These are phyloP conservation scores for Lasioglossum figueresi DNA, from an alignment of 2,888 invertebrate species.

Conservation along the genomic window DNA sequence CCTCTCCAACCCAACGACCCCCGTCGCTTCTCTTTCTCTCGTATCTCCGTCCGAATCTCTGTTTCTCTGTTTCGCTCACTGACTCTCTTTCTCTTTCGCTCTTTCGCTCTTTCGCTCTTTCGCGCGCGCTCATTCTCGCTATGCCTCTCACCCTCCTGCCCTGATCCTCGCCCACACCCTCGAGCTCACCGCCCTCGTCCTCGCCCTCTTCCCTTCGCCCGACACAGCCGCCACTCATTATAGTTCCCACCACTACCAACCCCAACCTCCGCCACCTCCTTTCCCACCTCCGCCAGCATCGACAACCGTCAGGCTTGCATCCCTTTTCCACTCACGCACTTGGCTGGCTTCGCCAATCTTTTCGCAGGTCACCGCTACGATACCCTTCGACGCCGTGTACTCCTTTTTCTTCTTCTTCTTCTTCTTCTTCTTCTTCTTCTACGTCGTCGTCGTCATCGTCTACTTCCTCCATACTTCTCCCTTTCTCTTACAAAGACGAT, in stretches of 20 bases:
- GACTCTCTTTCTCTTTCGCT: background rate
- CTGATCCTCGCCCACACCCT: slow-evolving; percentile 43
- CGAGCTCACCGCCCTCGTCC: slow-evolving; percentile 56
- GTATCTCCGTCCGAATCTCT: background rate
- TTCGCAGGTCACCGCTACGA: slow-evolving; percentile 64
- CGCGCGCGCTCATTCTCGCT: slow-evolving; percentile 40
- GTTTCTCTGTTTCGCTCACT: background rate
- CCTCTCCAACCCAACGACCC: slow-evolving; percentile 1
- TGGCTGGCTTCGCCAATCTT: slow-evolving; percentile 70
- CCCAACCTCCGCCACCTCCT: slow-evolving; percentile 61
- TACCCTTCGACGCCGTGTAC: slow-evolving; percentile 38
- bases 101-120: background rate
- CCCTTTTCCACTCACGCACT: slow-evolving; percentile 66
- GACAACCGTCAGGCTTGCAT: slow-evolving; percentile 63
- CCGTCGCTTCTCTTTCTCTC: slow-evolving; percentile 36
- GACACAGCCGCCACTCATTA: slow-evolving; percentile 76
- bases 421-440: background rate
- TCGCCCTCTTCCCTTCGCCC: slow-evolving; percentile 50
- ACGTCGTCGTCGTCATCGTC: background rate
- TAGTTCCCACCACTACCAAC: slow-evolving; percentile 75
- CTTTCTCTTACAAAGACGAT: background rate
- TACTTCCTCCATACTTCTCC: background rate
- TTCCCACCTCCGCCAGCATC: slow-evolving; percentile 62
- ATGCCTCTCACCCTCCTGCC: slow-evolving; percentile 35
- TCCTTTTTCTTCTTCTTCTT: background rate